Percentiles rank a stretch among this genome's conserved stretches.
Conservation (phyloP, 30 jellyfish, hydroid and myxozoan genomes). For the Pseudorhiza aurosa region DNA sequence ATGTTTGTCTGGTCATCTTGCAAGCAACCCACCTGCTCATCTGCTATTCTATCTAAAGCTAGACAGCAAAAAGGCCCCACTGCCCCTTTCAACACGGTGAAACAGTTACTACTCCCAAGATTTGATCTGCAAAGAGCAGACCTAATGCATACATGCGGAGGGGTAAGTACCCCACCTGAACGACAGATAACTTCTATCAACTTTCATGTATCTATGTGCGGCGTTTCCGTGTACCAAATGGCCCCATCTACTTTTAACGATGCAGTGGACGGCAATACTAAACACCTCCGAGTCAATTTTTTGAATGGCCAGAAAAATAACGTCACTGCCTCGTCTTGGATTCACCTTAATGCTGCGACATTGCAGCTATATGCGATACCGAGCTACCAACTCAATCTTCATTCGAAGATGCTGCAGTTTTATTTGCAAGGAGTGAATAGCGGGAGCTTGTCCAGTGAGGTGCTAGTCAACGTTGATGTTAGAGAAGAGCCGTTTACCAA, state of each 20-base stretch:
- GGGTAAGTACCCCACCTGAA: constrained; percentile 74
- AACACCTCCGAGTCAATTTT: constrained; percentile 34
- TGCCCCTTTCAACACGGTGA: constrained; percentile 18
- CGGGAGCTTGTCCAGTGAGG: constrained; percentile 18
- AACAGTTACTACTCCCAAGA: constrained; percentile 31
- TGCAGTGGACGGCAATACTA: constrained; percentile 37
- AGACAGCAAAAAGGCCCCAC: constrained; percentile 39
- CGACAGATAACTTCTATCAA: background rate
- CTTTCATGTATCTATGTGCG: constrained; percentile 38
- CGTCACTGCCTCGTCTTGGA: constrained; percentile 87
- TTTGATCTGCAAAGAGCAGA: constrained; percentile 52
- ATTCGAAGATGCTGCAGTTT: constrained; percentile 1
- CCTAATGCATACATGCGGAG: constrained; percentile 49
- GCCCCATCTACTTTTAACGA: constrained; percentile 60
- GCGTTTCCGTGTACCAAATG: constrained; percentile 35
- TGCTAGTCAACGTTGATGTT: constrained; percentile 30
- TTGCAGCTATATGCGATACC: constrained; percentile 79
- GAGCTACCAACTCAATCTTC: constrained; percentile 8
- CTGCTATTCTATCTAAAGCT: constrained; percentile 17
- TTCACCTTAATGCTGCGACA: constrained; percentile 82
- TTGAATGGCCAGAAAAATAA: constrained; percentile 6
- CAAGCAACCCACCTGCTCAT: constrained; percentile 57
- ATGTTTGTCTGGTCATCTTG: constrained; percentile 75
- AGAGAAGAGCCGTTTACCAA: constrained; percentile 68
- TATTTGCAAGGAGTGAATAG: constrained; percentile 76